A percentile compares a stretch with the other conserved stretches of the same genome.
Conservation (phyloP, 2,113 vertebrate species). For the Halichoeres trimaculatus region DNA sequence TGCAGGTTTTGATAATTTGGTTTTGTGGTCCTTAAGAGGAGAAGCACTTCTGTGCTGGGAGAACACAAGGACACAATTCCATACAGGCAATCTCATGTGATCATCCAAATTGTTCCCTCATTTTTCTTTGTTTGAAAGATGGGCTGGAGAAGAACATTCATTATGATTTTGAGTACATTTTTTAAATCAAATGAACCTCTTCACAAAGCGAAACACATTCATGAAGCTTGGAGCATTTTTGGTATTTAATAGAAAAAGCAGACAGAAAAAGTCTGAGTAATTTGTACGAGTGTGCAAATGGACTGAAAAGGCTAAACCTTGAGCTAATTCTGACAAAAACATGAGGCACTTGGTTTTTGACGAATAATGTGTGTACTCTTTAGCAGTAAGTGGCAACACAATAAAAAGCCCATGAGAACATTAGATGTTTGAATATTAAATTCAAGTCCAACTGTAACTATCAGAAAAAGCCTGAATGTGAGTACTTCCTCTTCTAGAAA, state of each 20-base stretch:
- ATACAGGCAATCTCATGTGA: background rate
- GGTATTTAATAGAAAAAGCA: background rate
- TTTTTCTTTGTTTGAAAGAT: background rate
- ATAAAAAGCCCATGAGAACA: no score
- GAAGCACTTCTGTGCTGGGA: background rate
- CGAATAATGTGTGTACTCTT: background rate
- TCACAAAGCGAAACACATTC: background rate
- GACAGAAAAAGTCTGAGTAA: background rate
- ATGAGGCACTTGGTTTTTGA: background rate
- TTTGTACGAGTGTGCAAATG: background rate
- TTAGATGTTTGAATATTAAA: no score
- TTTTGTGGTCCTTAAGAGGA: background rate
- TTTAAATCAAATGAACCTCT: conserved; percentile 16
- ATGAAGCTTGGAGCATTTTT: conserved; percentile 14
- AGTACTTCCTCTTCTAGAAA: background rate
- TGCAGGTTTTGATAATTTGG: background rate
- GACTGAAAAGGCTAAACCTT: conserved; percentile 11
- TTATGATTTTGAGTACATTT: background rate
- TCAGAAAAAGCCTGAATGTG: background rate
- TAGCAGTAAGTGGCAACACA: background rate
- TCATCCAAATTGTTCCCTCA: background rate
- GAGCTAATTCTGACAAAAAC: background rate
- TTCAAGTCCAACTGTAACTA: no score
- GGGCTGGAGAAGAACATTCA: background rate
- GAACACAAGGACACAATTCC: no score